These are phyloP conservation scores for Lordiphosa stackelbergi DNA, from an alignment of 1,140 invertebrate genomes.

Conservation along the genomic window DNA sequence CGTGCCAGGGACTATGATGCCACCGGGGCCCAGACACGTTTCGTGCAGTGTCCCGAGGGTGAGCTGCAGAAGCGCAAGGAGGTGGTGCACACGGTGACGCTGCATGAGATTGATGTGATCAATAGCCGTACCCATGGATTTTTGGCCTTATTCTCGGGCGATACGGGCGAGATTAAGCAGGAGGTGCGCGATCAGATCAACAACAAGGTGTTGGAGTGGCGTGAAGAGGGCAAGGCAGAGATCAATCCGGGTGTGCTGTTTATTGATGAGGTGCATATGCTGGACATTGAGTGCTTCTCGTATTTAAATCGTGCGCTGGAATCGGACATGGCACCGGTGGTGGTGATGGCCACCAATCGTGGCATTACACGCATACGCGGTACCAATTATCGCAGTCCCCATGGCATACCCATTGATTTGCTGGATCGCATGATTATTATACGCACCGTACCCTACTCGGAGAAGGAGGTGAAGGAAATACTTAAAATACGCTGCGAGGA, in stretches of 20 bases:
- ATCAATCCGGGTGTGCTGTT: conserved; percentile 97
- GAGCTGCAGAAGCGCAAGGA: conserved; percentile 99
- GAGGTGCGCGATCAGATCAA: conserved; percentile 99
- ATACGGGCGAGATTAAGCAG: conserved; percentile 98
- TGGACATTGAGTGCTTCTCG: conserved; percentile 99
- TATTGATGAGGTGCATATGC: conserved; percentile 97
- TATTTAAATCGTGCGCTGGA: conserved; percentile 97
- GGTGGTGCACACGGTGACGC: conserved; percentile 97
- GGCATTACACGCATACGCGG: conserved; percentile 97
- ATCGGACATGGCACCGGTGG: conserved; percentile 96
- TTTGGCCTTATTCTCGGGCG: conserved; percentile 96
- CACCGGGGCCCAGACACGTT: conserved; percentile 92
- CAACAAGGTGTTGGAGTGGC: conserved; percentile 98
- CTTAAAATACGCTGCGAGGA: conserved; percentile 96
- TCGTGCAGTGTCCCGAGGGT: conserved; percentile 98
- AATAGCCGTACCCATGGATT: conserved; percentile 98
- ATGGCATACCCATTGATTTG: conserved; percentile 96
- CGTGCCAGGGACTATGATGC: conserved; percentile 98
- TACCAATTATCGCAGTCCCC: conserved; percentile 94
- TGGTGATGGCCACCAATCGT: conserved; percentile 99
- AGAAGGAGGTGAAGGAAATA: conserved; percentile 94
- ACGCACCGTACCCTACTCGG: conserved; percentile 91
- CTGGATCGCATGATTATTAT: conserved; percentile 97
- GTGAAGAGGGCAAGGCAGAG: conserved; percentile 99
- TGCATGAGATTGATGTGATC: conserved; percentile 99